Conservation (phyloP, 2,888 invertebrate genomes). For the Meloe dianella region DNA sequence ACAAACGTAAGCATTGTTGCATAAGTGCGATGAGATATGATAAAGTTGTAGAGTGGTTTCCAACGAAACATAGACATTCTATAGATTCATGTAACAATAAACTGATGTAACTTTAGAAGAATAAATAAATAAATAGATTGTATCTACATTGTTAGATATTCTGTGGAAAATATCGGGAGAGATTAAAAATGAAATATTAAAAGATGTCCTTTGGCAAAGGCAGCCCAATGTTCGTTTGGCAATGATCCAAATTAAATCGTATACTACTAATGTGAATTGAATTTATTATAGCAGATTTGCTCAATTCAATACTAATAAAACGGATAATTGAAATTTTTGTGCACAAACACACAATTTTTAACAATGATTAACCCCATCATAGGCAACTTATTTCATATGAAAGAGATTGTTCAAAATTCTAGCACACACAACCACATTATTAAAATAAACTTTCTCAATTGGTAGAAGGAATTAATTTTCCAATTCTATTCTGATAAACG, state of each 20-base stretch:
- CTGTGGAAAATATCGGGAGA: constrained; percentile 18
- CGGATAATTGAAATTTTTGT: neutral
- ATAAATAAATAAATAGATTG: neutral
- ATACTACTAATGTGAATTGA: constrained; percentile 49
- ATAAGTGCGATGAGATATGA: neutral
- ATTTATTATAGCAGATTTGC: constrained; percentile 49
- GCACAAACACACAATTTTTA: neutral
- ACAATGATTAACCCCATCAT: neutral
- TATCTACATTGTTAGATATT: neutral
- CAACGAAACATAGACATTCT: neutral
- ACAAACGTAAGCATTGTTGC: too few relatives aligned
- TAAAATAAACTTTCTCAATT: neutral
- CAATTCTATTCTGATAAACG: constrained; percentile 31
- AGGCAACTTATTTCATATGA: neutral
- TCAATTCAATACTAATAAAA: neutral
- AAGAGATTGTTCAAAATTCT: neutral
- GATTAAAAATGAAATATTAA: constrained; percentile 34
- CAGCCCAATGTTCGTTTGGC: constrained; percentile 44
- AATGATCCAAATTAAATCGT: constrained; percentile 51
- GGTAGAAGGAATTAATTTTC: neutral
- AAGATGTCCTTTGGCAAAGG: constrained; percentile 40
- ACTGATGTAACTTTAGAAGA: neutral
- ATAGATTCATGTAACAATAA: neutral
- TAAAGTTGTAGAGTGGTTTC: neutral
- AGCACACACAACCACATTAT: neutral